phyloP scores from a whole-genome alignment of 2,888 invertebrate genomes.

The Aphrophora alni region DNA sequence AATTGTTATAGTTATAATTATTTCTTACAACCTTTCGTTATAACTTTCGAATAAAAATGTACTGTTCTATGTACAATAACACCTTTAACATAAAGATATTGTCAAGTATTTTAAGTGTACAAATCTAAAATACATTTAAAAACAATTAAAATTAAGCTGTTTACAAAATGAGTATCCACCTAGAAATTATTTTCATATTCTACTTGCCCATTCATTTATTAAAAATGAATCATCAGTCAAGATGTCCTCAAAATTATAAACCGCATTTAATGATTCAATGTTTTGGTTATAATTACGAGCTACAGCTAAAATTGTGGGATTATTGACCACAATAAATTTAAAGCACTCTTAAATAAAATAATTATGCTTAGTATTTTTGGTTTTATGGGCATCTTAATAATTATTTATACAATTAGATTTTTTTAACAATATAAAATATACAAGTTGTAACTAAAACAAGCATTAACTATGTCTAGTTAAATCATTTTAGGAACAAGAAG shows the following conservation, averaged over 20 bases:
- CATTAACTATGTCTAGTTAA: background rate
- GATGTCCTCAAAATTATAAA: background rate
- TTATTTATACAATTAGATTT: background rate
- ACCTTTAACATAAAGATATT: too few relatives aligned
- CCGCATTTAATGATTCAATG: too few relatives aligned
- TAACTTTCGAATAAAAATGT: too few relatives aligned
- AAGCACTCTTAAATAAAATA: background rate
- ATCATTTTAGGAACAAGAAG: conserved; percentile 3
- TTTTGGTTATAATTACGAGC: too few relatives aligned
- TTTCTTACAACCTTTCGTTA: too few relatives aligned
- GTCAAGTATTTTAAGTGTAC: too few relatives aligned
- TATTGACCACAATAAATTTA: background rate
- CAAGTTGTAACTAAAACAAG: background rate
- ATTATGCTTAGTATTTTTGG: too few relatives aligned
- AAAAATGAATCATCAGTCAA: background rate
- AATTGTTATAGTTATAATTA: too few relatives aligned
- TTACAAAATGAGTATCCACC: too few relatives aligned
- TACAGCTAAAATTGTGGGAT: background rate
- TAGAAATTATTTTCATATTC: background rate
- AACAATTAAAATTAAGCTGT: too few relatives aligned
- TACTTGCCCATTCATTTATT: background rate
- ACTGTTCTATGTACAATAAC: too few relatives aligned
- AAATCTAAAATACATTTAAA: too few relatives aligned
- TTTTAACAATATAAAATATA: background rate
- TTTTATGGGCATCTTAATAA: background rate